Conservation (phyloP, 2,797 vertebrate species). For the Poecile montanus region DNA sequence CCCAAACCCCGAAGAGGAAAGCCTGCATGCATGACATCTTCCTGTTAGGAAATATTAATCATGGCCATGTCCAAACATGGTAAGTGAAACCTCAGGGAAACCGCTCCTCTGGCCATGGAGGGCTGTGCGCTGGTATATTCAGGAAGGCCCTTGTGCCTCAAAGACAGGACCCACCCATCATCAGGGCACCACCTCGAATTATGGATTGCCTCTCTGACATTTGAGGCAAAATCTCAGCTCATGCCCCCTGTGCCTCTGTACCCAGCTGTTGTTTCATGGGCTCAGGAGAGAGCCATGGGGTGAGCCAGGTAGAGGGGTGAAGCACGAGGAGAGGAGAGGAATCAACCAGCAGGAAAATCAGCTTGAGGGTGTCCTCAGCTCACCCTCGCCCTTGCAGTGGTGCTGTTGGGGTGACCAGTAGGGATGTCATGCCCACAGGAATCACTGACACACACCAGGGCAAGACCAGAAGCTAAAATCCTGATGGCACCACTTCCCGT, state of each 20-base stretch:
- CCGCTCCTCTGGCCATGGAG: neutral
- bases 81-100: constrained; percentile 59
- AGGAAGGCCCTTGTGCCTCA: constrained; percentile 43
- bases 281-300: accelerated
- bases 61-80: constrained; percentile 49
- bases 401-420: accelerated
- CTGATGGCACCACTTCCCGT: accelerated
- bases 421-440: neutral
- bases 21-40: constrained; percentile 43
- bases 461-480: neutral
- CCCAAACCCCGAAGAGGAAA: constrained; percentile 51
- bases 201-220: neutral
- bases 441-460: accelerated
- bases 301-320: neutral
- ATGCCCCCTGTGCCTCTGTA: neutral
- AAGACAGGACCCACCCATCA: neutral
- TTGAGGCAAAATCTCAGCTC: neutral
- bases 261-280: accelerated
- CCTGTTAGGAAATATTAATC: constrained; percentile 71
- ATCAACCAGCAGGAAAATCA: neutral
- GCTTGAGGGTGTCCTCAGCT: neutral
- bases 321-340: neutral
- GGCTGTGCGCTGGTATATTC: neutral
- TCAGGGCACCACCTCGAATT: neutral
- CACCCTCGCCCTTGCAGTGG: neutral